phyloP scores from a whole-genome alignment of 2,113 vertebrate species.

The Sminthopsis crassicaudata region DNA sequence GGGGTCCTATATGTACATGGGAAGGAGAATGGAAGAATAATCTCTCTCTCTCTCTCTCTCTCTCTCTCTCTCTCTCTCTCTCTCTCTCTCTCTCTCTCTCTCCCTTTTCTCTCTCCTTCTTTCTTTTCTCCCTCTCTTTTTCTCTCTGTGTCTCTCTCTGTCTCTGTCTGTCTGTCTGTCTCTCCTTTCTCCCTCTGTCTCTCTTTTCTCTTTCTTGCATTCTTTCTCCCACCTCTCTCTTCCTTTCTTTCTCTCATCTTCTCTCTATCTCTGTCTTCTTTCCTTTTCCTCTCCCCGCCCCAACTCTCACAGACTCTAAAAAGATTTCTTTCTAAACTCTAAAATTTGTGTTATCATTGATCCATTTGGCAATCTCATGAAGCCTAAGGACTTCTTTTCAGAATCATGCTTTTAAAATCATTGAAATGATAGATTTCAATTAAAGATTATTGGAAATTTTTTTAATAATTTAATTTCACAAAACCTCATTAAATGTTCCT shows the following conservation, averaged over 20 bases:
- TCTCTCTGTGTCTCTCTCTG: too few species aligned
- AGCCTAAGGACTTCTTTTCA: neutral
- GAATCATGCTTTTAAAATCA: neutral
- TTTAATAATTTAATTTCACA: neutral
- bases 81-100: too few species aligned
- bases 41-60: too few species aligned
- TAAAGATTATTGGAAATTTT: neutral
- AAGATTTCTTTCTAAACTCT: neutral
- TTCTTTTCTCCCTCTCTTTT: too few species aligned
- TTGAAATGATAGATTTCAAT: neutral
- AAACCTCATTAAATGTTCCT: neutral
- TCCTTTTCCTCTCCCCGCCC: neutral
- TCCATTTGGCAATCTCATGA: neutral
- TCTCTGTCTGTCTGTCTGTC: too few species aligned
- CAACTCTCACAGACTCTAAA: neutral
- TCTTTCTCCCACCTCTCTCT: neutral
- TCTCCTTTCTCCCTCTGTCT: too few species aligned
- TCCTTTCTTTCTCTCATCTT: accelerated
- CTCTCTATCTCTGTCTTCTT: neutral
- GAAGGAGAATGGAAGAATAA: too few species aligned
- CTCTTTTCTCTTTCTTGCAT: too few species aligned
- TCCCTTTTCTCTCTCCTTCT: too few species aligned
- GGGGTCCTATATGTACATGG: neutral
- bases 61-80: too few species aligned
- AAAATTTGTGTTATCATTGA: neutral